phyloP scores from a whole-genome alignment of 37 sponge, comb jelly and placozoan species.

The Corticium candelabrum region DNA sequence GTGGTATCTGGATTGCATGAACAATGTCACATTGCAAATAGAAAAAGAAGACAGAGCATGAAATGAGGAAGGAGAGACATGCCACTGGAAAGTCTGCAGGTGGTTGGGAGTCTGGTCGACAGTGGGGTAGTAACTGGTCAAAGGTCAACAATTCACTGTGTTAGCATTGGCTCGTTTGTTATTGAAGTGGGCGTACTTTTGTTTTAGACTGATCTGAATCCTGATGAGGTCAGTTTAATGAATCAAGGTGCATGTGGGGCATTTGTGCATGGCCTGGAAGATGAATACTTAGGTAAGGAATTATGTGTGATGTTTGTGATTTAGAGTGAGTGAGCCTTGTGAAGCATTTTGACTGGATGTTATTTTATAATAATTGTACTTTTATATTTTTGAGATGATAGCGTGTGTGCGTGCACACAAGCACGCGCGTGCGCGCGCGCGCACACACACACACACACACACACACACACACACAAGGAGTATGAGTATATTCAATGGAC shows the following conservation, averaged over 20 bases:
- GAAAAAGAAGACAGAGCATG: not conserved
- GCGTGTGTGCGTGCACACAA: too few species aligned
- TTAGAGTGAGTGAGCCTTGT: too few species aligned
- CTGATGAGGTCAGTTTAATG: constrained; percentile 46
- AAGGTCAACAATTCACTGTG: not conserved
- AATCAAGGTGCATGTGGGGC: constrained; percentile 85
- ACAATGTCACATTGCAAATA: too few species aligned
- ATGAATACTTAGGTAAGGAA: constrained; percentile 51
- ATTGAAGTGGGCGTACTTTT: not conserved
- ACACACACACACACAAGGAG: too few species aligned
- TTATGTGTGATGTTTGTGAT: too few species aligned
- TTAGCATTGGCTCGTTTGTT: not conserved
- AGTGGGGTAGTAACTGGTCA: not conserved
- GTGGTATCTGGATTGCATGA: too few species aligned
- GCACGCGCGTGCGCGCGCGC: too few species aligned
- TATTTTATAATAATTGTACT: too few species aligned
- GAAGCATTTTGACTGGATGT: too few species aligned
- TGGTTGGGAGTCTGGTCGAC: not conserved
- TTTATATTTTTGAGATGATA: too few species aligned
- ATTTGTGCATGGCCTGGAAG: constrained; percentile 85
- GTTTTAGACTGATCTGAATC: constrained; percentile 30
- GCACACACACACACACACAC: too few species aligned
- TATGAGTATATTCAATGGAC: too few species aligned
- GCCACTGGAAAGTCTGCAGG: not conserved
- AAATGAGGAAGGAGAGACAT: not conserved